Evolutionary conservation across 2,888 invertebrate genomes (phyloP), one percentile per base, ranked within the genome.

Genomic region (Eubasilissa splendida): DNA sequence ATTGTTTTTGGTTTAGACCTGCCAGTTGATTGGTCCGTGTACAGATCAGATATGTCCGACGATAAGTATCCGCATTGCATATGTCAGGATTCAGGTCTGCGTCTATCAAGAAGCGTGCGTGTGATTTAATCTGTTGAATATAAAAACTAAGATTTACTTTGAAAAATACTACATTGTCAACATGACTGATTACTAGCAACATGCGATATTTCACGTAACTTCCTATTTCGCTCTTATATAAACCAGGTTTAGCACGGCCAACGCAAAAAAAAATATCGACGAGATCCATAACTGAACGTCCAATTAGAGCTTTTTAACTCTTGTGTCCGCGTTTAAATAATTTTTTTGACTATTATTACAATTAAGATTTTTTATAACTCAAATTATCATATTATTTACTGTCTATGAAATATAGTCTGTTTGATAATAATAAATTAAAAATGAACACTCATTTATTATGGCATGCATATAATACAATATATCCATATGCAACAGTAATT

Each of bases 41-140:
- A 58, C 58, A 10, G 50, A 50, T 31, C 52, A 68, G 66, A 66
- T 66, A 68, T 66, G 33, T 50, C 14, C 12, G 31, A 58, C 50
- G 59, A 66, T 68, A 56, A 70, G 58, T 59, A 77, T 70, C 77
- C 70, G 59, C 77, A 58, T 77, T 52, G 66, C 58, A 9, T 14
- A 9, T 52, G 68, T 52, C 33, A 68, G 10, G 50, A 68, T n/a
- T n/a, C 52, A 68, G n/a, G 68, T 68, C 68, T 50, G 52, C 68
- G 50, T 68, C 68, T 68, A 50, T 68, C 68, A 68, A 68, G 68
- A 52, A 68, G 52, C 68, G 50, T 68, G 68, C 50, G 52, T 68
- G 52, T n/a, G 68, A 50, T 52, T n/a, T 68, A 68, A 68, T 68
- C 50, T 68, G 42, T 7, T n/a, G 68, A 50, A 68, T n/a, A 68